Percentiles rank a stretch among this genome's conserved stretches.
phyloP scores from a whole-genome alignment of 2,888 invertebrate genomes.

The Ommatoiulus sabulosus region DNA sequence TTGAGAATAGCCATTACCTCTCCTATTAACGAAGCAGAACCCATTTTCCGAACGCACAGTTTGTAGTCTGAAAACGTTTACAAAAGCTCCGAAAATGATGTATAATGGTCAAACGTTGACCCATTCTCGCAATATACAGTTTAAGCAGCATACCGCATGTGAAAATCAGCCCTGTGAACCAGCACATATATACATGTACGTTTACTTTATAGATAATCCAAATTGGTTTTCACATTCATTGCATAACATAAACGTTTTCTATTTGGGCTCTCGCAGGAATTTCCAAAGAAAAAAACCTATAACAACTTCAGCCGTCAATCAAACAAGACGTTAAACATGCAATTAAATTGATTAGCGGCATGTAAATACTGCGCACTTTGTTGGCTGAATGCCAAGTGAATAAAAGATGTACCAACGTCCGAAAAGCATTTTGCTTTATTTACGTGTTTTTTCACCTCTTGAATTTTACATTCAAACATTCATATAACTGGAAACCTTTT shows the following conservation, averaged over 20 bases:
- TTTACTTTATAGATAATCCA: background rate
- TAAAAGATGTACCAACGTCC: too few relatives aligned
- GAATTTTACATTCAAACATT: too few relatives aligned
- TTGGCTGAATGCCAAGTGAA: too few relatives aligned
- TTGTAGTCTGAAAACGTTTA: background rate
- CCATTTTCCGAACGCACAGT: background rate
- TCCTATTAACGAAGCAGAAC: background rate
- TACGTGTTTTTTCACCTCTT: too few relatives aligned
- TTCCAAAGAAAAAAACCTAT: background rate
- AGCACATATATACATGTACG: slow-evolving; percentile 1
- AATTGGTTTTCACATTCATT: background rate
- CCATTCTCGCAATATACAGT: background rate
- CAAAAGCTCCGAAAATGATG: background rate
- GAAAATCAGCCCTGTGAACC: slow-evolving; percentile 6
- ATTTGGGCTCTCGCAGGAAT: background rate
- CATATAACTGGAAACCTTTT: too few relatives aligned
- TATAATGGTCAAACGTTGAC: background rate
- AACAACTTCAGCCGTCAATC: background rate
- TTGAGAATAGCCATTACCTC: background rate
- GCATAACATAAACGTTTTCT: background rate
- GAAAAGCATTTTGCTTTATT: too few relatives aligned
- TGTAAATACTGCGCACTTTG: too few relatives aligned
- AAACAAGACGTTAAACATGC: background rate
- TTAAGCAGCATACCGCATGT: background rate
- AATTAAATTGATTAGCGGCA: background rate